A percentile compares a stretch with the other conserved stretches of the same genome.
These are phyloP conservation scores for Phrynocephalus forsythii DNA, from an alignment of 2,797 vertebrate genomes.

Conservation along the genomic window DNA sequence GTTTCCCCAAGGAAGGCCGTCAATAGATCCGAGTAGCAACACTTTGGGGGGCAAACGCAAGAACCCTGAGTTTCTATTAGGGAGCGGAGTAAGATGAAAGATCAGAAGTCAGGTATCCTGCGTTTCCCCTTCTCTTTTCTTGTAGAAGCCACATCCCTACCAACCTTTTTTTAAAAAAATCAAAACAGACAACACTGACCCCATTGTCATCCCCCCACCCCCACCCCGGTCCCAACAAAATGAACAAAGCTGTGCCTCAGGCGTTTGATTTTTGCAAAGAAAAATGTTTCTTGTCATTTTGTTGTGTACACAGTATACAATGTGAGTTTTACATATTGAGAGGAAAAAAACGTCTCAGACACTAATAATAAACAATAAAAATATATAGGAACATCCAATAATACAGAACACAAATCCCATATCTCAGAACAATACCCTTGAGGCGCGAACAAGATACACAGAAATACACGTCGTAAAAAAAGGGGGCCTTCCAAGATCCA, in stretches of 20 bases:
- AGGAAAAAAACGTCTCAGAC: constrained; percentile 58
- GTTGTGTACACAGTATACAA: constrained; percentile 83
- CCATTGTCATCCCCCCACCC: neutral
- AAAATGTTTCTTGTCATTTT: constrained; percentile 76
- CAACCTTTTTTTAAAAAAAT: neutral
- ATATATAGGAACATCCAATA: constrained; percentile 76
- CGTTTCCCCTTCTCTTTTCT: neutral
- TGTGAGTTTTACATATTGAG: constrained; percentile 78
- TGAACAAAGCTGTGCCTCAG: constrained; percentile 40
- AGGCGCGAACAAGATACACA: constrained; percentile 64
- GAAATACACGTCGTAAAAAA: constrained; percentile 74
- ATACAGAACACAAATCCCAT: constrained; percentile 65
- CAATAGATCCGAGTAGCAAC: no score
- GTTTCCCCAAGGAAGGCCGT: neutral
- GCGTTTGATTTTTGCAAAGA: constrained; percentile 55
- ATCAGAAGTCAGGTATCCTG: neutral
- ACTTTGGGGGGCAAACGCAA: no score
- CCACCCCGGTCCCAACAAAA: constrained; percentile 5
- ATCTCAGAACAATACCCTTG: constrained; percentile 61
- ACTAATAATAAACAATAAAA: constrained; percentile 73
- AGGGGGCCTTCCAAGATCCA: constrained; percentile 36
- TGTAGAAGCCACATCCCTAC: no score
- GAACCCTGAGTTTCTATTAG: no score
- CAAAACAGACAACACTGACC: neutral
- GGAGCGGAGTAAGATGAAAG: neutral